These are phyloP conservation scores for Xyliphius kryptos DNA, from an alignment of 2,113 vertebrate species.

Conservation along the genomic window DNA sequence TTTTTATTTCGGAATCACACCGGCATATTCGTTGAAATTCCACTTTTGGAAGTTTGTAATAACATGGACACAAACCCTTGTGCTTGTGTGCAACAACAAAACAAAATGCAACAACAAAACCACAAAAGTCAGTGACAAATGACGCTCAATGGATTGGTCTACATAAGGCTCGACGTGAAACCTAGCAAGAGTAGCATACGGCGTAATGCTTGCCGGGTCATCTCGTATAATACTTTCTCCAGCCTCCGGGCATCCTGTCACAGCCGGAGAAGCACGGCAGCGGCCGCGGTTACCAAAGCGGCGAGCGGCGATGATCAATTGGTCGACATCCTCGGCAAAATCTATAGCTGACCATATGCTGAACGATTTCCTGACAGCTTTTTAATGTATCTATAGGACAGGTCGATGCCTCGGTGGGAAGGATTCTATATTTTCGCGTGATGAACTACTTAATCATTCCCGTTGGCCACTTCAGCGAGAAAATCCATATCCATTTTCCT, in stretches of 20 bases:
- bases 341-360: conserved; percentile 57
- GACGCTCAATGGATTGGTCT: no score
- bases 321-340: conserved; percentile 44
- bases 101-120: no score
- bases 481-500: conserved; percentile 68
- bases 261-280: conserved; percentile 1
- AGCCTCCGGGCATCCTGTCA: conserved; percentile 10
- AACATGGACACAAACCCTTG: no score
- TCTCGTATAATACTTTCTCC: background rate
- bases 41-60: no score
- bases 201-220: conserved; percentile 5
- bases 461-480: conserved; percentile 58
- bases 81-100: no score
- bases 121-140: no score
- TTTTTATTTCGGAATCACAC: no score
- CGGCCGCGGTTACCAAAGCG: conserved; percentile 7
- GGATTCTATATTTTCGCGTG: conserved; percentile 68
- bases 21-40: no score
- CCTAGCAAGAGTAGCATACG: conserved; percentile 28
- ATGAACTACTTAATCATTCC: conserved; percentile 69
- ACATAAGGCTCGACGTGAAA: no score
- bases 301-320: conserved; percentile 55
- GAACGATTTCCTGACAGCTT: conserved; percentile 68
- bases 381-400: conserved; percentile 65
- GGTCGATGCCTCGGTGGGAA: conserved; percentile 61